Evolutionary conservation across 2,797 vertebrate genomes (phyloP), one percentile per base, ranked within the genome.

Genomic region (Manis crassicaudata): DNA sequence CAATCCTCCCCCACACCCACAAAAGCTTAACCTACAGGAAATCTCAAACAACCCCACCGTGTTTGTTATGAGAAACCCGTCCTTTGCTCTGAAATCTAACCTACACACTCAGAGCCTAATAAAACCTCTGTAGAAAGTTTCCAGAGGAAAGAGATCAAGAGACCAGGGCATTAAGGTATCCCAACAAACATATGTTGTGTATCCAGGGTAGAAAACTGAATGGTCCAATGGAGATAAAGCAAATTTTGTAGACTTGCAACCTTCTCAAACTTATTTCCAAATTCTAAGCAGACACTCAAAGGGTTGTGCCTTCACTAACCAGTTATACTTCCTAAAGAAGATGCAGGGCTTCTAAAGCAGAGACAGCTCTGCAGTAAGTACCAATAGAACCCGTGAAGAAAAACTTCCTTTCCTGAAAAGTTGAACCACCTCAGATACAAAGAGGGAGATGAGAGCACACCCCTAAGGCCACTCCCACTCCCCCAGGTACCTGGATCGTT

Each of bases 401-500:
- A 90, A 92, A 70, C 20, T 37, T 40, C 72, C 37, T 50, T 89
- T 85, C 13, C 73, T 40, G 54, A 20, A 72, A 37, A 72, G 58
- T 67, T 50, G 14, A 84, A 20, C 18, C 8, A 58, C 60, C 35
- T 54, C n/a, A 92, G 37, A 65, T 18, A 3, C 32, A 67, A 40
- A 70, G 18, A 20, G 18, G n/a, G 50, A 60, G 35, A 40, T 0
- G 20, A 7, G 10, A n/a, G 12, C 14, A 25, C 5, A 23, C 25
- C 76, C 25, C 37, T 29, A 11, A 67, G 23, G 8, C 23, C 56
- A 9, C 40, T 58, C 54, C 25, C 29, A 4, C 25, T 56, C 67
- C 6, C 43, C 52, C 1, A 0, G 2, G 27, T 97, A 99, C 99
- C 99, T 99, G 29, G 99, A 99, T 95, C 99, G 98, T 94, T 99